Percentiles rank a stretch among this genome's conserved stretches.
phyloP scores from a whole-genome alignment of 1,140 invertebrate genomes.

The Drosophila nannoptera region DNA sequence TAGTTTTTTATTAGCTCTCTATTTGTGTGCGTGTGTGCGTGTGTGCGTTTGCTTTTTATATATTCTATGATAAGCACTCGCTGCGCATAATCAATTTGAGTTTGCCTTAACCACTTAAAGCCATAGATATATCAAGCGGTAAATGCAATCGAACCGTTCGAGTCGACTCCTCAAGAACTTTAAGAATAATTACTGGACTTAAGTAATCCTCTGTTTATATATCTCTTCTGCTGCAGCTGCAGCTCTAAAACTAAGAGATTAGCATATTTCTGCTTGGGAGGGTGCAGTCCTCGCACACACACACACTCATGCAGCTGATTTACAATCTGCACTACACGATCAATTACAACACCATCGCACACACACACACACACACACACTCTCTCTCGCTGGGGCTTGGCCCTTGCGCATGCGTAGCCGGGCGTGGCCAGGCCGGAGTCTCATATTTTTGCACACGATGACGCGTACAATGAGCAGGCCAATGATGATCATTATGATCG shows the following conservation, averaged over 20 bases:
- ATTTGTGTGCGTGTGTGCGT: not conserved
- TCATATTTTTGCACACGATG: conserved; percentile 40
- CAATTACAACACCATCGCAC: conserved; percentile 38
- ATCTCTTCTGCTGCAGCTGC: conserved; percentile 3
- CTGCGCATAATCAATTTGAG: conserved; percentile 25
- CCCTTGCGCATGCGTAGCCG: conserved; percentile 49
- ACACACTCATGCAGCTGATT: conserved; percentile 12
- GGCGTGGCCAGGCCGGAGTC: conserved; percentile 40
- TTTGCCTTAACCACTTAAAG: conserved; percentile 25
- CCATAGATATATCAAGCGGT: conserved; percentile 22
- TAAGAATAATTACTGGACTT: not conserved
- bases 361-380: conserved; percentile 4
- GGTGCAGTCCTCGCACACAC: conserved; percentile 16
- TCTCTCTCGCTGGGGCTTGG: conserved; percentile 13
- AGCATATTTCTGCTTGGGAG: conserved; percentile 31
- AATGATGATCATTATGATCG: conserved; percentile 21
- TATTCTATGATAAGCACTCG: conserved; percentile 53
- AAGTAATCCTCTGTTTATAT: not conserved
- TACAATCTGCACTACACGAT: conserved; percentile 48
- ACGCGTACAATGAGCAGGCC: conserved; percentile 7
- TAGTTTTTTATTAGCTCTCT: conserved; percentile 1
- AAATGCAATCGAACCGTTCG: conserved; percentile 7
- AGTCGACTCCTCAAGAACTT: not conserved
- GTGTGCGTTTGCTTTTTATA: conserved; percentile 14
- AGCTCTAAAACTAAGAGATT: conserved; percentile 21